These are phyloP conservation scores for Cassiopea andromeda DNA, from an alignment of 30 jellyfish, hydroid and myxozoan genomes.

Conservation along the genomic window DNA sequence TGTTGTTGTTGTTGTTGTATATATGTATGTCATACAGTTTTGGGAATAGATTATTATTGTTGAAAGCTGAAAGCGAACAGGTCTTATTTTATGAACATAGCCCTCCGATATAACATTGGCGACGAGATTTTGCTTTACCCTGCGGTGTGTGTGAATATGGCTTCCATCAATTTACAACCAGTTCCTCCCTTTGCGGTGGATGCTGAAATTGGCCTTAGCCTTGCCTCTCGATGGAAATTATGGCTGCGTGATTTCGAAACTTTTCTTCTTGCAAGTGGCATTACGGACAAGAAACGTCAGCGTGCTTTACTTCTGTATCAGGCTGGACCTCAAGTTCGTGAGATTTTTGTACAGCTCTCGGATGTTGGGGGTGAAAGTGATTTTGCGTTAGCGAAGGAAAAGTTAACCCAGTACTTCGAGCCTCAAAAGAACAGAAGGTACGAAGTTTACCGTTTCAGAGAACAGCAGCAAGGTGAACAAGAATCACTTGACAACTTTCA, in stretches of 20 bases:
- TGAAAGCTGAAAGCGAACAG: background rate
- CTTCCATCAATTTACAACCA: too few relatives aligned
- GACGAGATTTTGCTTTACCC: too few relatives aligned
- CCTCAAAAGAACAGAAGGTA: slow-evolving; percentile 55
- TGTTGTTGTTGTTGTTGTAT: background rate
- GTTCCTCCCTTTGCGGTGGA: slow-evolving; percentile 24
- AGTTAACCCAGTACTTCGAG: slow-evolving; percentile 19
- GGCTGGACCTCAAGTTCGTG: slow-evolving; percentile 53
- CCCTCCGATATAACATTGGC: too few relatives aligned
- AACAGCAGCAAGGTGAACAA: background rate
- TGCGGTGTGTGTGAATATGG: too few relatives aligned
- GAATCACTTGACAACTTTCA: slow-evolving; percentile 54
- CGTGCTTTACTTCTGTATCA: slow-evolving; percentile 40
- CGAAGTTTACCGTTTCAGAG: slow-evolving; percentile 48
- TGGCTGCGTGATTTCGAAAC: too few relatives aligned
- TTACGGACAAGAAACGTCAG: slow-evolving; percentile 35
- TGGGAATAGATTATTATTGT: too few relatives aligned
- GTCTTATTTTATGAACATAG: background rate
- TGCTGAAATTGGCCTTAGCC: slow-evolving; percentile 41
- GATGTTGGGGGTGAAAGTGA: slow-evolving; percentile 21
- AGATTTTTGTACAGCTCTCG: slow-evolving; percentile 15
- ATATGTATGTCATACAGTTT: background rate
- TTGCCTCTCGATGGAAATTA: slow-evolving; percentile 58
- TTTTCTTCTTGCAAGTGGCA: slow-evolving; percentile 46
- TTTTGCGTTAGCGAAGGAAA: slow-evolving; percentile 29